These are phyloP conservation scores for Paratilapia polleni DNA, from an alignment of 2,113 vertebrate species.

Conservation along the genomic window DNA sequence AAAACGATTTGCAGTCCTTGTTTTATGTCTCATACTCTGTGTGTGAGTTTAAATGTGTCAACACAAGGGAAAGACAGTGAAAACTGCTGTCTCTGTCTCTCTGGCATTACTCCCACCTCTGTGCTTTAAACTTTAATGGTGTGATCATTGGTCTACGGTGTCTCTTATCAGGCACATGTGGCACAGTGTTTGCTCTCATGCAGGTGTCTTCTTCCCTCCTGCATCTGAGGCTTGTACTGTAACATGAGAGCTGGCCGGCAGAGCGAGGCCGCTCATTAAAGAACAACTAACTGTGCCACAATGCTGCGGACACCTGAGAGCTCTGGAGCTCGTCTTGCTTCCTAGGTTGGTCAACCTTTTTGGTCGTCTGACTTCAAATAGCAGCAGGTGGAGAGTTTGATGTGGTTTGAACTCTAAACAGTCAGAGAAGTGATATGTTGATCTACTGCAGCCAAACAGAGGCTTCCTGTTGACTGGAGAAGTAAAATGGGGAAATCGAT, in stretches of 20 bases:
- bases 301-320: slow-evolving; percentile 51
- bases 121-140: slow-evolving; percentile 67
- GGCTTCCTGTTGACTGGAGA: not conserved
- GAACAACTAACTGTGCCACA: slow-evolving; percentile 52
- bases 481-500: not conserved
- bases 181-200: slow-evolving; percentile 7
- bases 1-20: not conserved
- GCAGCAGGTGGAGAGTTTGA: not conserved
- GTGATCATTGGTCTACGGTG: slow-evolving; percentile 31
- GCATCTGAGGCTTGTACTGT: slow-evolving; percentile 34
- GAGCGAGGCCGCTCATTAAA: slow-evolving; percentile 62
- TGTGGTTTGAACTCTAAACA: slow-evolving; percentile 6
- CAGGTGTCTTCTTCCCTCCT: slow-evolving; percentile 60
- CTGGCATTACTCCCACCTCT: slow-evolving; percentile 19
- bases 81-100: not conserved
- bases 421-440: not conserved
- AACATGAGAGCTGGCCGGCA: slow-evolving; percentile 57
- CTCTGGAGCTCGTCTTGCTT: slow-evolving; percentile 30
- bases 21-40: not conserved
- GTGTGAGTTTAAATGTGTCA: not conserved
- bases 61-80: not conserved
- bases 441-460: not conserved
- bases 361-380: slow-evolving; percentile 14
- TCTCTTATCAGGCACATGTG: slow-evolving; percentile 36
- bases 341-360: slow-evolving; percentile 9